Conservation (phyloP, 2,797 vertebrate genomes). For the Setipinna tenuifilis region DNA sequence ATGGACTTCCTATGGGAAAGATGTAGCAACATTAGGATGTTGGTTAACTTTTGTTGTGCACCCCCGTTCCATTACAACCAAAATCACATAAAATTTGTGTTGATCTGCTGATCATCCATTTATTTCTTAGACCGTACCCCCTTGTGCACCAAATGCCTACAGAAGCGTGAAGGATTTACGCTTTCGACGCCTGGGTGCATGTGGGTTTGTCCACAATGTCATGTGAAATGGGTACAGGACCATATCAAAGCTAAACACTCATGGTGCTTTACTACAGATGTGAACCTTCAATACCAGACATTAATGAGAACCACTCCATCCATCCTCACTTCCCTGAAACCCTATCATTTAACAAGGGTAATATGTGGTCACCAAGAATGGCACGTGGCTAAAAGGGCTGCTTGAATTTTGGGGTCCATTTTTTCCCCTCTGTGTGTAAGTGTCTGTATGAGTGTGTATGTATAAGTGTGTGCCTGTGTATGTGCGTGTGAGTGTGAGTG, state of each 20-base stretch:
- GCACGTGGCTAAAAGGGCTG: neutral
- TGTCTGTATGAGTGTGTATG: neutral
- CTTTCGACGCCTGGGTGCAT: too few relatives aligned
- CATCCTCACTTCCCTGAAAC: neutral
- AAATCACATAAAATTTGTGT: too few relatives aligned
- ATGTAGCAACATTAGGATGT: too few relatives aligned
- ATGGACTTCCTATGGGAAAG: too few relatives aligned
- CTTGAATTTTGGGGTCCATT: neutral
- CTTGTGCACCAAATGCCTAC: too few relatives aligned
- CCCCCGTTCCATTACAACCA: too few relatives aligned
- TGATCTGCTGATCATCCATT: too few relatives aligned
- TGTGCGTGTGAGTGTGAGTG: too few relatives aligned
- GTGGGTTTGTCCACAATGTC: neutral
- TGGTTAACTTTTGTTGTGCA: too few relatives aligned
- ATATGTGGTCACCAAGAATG: neutral
- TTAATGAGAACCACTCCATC: neutral
- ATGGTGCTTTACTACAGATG: neutral
- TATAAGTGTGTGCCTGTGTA: neutral
- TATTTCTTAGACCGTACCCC: too few relatives aligned
- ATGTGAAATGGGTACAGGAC: neutral
- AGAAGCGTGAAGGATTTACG: too few relatives aligned
- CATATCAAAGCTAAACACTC: neutral
- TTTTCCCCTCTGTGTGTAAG: neutral
- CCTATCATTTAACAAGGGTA: neutral
- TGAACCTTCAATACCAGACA: neutral